Evolutionary conservation across 1,140 invertebrate species (phyloP).

Genomic region (Drosophila murphyi): DNA sequence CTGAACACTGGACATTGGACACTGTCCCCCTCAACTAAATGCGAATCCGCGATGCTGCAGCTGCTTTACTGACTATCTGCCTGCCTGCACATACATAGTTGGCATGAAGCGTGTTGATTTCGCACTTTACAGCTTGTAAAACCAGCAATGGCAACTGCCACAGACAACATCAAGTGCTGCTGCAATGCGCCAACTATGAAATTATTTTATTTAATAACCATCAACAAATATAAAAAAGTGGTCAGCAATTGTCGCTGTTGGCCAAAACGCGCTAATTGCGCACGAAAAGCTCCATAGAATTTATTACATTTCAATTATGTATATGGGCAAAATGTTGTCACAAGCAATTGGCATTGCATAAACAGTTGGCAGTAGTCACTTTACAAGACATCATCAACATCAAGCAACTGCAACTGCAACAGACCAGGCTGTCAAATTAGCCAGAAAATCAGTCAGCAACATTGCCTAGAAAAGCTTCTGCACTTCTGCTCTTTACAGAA

Average conservation of each 20-base stretch:
- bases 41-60: constrained; percentile 23
- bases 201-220: constrained; percentile 82
- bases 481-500: constrained; percentile 6
- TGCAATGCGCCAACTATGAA: constrained; percentile 62
- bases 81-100: constrained; percentile 55
- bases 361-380: constrained; percentile 42
- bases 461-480: constrained; percentile 36
- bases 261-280: constrained; percentile 71
- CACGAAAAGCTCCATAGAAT: constrained; percentile 73
- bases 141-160: constrained; percentile 57
- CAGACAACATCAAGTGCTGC: constrained; percentile 20
- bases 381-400: constrained; percentile 17
- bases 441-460: constrained; percentile 56
- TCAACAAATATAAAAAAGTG: constrained; percentile 59
- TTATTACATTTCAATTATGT: constrained; percentile 83
- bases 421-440: constrained; percentile 80
- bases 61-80: constrained; percentile 20
- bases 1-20: constrained; percentile 49
- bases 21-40: constrained; percentile 30
- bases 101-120: constrained; percentile 82
- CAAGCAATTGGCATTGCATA: constrained; percentile 75
- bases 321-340: constrained; percentile 75
- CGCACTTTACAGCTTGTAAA: constrained; percentile 81
- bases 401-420: constrained; percentile 23
- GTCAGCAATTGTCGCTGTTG: constrained; percentile 66